phyloP scores from a whole-genome alignment of 2,797 vertebrate genomes.

The Typhlichthys subterraneus region DNA sequence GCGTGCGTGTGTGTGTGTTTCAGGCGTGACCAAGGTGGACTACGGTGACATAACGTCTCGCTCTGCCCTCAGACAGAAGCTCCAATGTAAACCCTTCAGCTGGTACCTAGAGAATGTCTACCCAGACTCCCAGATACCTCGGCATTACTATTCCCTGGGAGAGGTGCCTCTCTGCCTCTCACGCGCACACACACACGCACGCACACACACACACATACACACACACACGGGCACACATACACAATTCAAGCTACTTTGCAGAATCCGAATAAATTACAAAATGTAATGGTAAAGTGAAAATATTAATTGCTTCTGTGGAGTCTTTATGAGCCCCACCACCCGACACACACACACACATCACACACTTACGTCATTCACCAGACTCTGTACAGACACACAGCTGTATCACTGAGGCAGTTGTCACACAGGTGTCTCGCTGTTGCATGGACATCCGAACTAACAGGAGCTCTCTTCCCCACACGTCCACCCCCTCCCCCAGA shows the following conservation, averaged over 20 bases:
- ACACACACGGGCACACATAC: not conserved
- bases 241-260: not conserved
- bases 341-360: not conserved
- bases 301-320: no score
- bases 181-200: conserved; percentile 16
- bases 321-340: not conserved
- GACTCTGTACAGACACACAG: conserved; percentile 1
- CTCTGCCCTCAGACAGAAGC: conserved; percentile 87
- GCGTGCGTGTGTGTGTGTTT: conserved; percentile 28
- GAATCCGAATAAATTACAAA: not conserved
- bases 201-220: conserved; percentile 20
- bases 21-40: conserved; percentile 98
- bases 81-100: conserved; percentile 97
- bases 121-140: conserved; percentile 98
- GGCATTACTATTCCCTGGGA: conserved; percentile 96
- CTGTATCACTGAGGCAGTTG: not conserved
- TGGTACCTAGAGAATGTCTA: conserved; percentile 99
- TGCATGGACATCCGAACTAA: no score
- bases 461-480: no score
- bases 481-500: conserved; percentile 69
- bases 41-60: conserved; percentile 94
- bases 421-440: no score
- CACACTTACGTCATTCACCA: not conserved
- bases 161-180: conserved; percentile 80
- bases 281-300: no score